Evolutionary conservation across 2,113 vertebrate species (phyloP).

Genomic region (Gracilinanus agilis): DNA sequence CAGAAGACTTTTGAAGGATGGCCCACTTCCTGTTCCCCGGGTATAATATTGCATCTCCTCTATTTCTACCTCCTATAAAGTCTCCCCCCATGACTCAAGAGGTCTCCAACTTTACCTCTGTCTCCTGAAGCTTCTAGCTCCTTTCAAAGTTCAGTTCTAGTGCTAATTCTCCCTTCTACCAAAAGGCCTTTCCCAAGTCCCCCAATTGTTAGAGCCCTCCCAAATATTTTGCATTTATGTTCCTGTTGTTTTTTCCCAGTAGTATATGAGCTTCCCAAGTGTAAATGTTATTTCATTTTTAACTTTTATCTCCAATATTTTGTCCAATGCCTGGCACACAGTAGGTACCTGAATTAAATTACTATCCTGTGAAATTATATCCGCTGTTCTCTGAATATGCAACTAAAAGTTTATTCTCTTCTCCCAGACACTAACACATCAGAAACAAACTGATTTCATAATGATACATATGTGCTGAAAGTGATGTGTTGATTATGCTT

Average conservation of each 20-base stretch:
- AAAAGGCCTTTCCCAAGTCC: neutral
- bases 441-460: constrained; percentile 16
- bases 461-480: constrained; percentile 1
- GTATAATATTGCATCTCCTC: neutral
- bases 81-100: neutral
- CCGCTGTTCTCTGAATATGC: neutral
- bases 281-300: neutral
- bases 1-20: neutral
- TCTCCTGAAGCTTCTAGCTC: neutral
- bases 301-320: neutral
- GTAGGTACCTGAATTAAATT: neutral
- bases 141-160: neutral
- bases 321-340: neutral
- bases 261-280: neutral
- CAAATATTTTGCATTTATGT: neutral
- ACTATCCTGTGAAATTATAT: neutral
- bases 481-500: constrained; percentile 48
- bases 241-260: neutral
- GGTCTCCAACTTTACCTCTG: neutral
- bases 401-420: neutral
- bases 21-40: neutral
- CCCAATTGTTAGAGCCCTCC: neutral
- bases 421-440: constrained; percentile 13
- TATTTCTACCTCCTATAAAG: neutral
- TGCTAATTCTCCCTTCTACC: neutral